These are phyloP conservation scores for Melanerpes aurifrons DNA, from an alignment of 2,113 vertebrate genomes.

Conservation along the genomic window DNA sequence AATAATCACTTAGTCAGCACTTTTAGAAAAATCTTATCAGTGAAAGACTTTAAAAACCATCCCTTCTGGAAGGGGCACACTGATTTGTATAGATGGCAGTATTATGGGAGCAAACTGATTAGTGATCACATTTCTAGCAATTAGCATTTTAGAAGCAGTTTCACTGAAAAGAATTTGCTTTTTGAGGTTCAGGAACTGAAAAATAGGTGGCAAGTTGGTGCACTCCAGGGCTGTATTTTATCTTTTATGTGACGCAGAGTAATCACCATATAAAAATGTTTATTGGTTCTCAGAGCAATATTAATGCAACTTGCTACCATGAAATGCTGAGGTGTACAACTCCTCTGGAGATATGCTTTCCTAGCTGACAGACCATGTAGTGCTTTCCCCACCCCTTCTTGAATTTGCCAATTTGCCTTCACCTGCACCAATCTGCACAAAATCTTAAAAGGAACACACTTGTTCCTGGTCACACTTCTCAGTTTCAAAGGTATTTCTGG, in stretches of 20 bases:
- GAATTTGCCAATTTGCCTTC: neutral
- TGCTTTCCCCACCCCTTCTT: neutral
- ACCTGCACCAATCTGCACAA: neutral
- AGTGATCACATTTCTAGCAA: neutral
- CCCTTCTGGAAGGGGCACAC: neutral
- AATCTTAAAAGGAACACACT: neutral
- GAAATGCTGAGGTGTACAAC: neutral
- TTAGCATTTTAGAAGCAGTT: conserved; percentile 32
- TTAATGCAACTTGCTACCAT: neutral
- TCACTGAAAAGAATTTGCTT: conserved; percentile 24
- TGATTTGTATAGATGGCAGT: neutral
- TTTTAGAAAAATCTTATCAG: neutral
- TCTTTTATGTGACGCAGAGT: neutral
- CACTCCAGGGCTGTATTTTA: neutral
- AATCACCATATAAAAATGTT: neutral
- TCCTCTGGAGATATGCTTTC: neutral
- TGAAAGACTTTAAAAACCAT: neutral
- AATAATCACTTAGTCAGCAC: neutral
- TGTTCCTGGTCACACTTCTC: neutral
- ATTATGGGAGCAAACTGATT: neutral
- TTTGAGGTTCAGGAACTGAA: conserved; percentile 4
- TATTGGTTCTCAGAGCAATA: neutral
- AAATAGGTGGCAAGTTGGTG: neutral
- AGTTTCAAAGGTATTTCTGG: neutral
- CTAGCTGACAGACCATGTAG: neutral